Percentiles rank a stretch among this genome's conserved stretches.
These are phyloP conservation scores for Sebastiscus albofasciatus DNA, from an alignment of 2,797 vertebrate species.

Conservation along the genomic window DNA sequence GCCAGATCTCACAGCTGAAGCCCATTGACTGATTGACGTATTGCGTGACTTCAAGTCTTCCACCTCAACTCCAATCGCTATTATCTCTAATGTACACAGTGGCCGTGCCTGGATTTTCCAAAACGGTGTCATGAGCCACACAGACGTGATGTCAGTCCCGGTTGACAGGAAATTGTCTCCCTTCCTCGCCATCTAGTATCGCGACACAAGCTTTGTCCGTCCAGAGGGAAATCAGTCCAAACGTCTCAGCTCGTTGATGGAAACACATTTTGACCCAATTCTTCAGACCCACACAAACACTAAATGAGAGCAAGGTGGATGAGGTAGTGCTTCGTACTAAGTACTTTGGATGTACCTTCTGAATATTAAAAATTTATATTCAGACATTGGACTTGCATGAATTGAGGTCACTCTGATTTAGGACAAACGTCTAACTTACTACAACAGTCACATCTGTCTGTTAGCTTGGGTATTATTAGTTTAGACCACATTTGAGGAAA, in stretches of 20 bases:
- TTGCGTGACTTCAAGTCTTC: slow-evolving; percentile 53
- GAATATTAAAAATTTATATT: slow-evolving; percentile 30
- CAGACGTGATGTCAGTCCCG: slow-evolving; percentile 34
- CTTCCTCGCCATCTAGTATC: slow-evolving; percentile 30
- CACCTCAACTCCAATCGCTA: slow-evolving; percentile 12
- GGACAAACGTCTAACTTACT: neutral
- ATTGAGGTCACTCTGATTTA: slow-evolving; percentile 43
- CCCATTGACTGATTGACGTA: slow-evolving; percentile 54
- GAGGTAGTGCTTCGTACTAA: slow-evolving; percentile 35
- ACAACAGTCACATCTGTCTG: neutral
- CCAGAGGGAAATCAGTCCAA: slow-evolving; percentile 23
- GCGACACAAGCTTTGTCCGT: slow-evolving; percentile 7
- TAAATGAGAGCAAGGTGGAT: slow-evolving; percentile 8
- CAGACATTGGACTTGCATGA: neutral
- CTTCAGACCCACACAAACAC: slow-evolving; percentile 5
- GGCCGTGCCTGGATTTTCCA: slow-evolving; percentile 21
- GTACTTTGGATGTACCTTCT: slow-evolving; percentile 33
- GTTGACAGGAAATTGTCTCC: slow-evolving; percentile 59
- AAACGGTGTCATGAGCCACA: slow-evolving; percentile 24
- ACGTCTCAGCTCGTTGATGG: slow-evolving; percentile 31
- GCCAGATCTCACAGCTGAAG: slow-evolving; percentile 72
- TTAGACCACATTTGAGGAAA: neutral
- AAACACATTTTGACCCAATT: slow-evolving; percentile 62
- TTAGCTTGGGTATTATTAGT: neutral
- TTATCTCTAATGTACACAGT: slow-evolving; percentile 52